phyloP scores from a whole-genome alignment of 2,888 invertebrate genomes.

The Unio delphinus region DNA sequence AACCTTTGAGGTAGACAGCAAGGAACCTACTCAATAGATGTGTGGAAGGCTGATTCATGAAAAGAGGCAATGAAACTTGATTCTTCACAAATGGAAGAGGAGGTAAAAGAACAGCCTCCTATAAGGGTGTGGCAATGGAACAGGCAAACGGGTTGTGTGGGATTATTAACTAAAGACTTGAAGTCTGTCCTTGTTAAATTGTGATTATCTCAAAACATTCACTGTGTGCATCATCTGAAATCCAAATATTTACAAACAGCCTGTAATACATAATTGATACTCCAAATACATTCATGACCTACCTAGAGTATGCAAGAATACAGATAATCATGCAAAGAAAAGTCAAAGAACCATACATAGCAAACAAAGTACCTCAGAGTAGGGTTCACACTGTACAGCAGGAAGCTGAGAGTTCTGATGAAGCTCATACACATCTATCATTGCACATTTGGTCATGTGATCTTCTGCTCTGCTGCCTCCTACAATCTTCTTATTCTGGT shows the following conservation, averaged over 20 bases:
- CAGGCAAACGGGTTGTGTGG: no score
- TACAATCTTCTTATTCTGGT: conserved; percentile 61
- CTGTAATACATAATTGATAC: background rate
- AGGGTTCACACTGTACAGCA: conserved; percentile 62
- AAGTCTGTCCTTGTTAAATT: no score
- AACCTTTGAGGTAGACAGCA: no score
- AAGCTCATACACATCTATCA: conserved; percentile 66
- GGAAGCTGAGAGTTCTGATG: conserved; percentile 63
- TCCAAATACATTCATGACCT: background rate
- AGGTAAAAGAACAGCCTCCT: no score
- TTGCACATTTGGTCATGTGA: conserved; percentile 68
- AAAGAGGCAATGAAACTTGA: no score
- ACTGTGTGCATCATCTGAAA: background rate
- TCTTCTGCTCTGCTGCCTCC: conserved; percentile 67
- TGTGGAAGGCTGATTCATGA: no score
- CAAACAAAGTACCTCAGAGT: conserved; percentile 40
- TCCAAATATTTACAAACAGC: background rate
- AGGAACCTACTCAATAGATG: no score
- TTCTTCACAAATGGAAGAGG: no score
- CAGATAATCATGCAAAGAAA: conserved; percentile 3
- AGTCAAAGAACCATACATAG: background rate
- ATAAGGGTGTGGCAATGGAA: no score
- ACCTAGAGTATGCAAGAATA: no score
- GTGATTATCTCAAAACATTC: no score
- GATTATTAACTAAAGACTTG: no score